These are phyloP conservation scores for Larimichthys crocea DNA, from an alignment of 2,113 vertebrate species.

Conservation along the genomic window DNA sequence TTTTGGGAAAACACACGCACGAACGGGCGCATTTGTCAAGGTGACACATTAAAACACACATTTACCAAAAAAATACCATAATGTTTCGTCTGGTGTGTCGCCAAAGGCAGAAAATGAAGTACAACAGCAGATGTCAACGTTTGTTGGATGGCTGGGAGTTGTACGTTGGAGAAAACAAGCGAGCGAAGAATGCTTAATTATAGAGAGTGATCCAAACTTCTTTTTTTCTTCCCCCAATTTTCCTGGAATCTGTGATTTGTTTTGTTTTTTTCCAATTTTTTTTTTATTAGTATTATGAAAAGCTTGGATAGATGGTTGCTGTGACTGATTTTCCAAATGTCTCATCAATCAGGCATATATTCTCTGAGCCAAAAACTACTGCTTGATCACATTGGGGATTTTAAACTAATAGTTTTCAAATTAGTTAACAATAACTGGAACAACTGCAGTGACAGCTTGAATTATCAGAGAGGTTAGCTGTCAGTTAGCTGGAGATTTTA, in stretches of 20 bases:
- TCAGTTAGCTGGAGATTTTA: neutral
- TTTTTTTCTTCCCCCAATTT: conserved; percentile 5
- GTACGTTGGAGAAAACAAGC: conserved; percentile 52
- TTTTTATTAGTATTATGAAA: conserved; percentile 15
- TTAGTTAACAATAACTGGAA: neutral
- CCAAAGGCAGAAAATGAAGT: conserved; percentile 69
- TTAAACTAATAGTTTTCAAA: no score
- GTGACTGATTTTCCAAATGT: conserved; percentile 8
- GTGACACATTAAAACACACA: conserved; percentile 81
- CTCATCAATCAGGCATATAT: neutral
- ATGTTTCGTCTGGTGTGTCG: conserved; percentile 74
- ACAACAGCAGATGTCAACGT: conserved; percentile 76
- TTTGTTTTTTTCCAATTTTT: neutral
- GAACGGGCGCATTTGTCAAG: conserved; percentile 76
- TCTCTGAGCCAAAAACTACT: neutral
- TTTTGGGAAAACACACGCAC: conserved; percentile 70
- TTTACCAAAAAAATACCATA: conserved; percentile 73
- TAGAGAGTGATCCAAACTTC: conserved; percentile 41
- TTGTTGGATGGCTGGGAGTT: conserved; percentile 67
- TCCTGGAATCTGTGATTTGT: conserved; percentile 30
- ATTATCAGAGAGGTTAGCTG: neutral
- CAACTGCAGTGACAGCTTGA: neutral
- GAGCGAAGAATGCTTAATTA: conserved; percentile 52
- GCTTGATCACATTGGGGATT: neutral
- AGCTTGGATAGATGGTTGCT: conserved; percentile 10